Base-by-base conservation (phyloP, 2,797 vertebrate genomes). In the Apodemus agrarius region DNA sequence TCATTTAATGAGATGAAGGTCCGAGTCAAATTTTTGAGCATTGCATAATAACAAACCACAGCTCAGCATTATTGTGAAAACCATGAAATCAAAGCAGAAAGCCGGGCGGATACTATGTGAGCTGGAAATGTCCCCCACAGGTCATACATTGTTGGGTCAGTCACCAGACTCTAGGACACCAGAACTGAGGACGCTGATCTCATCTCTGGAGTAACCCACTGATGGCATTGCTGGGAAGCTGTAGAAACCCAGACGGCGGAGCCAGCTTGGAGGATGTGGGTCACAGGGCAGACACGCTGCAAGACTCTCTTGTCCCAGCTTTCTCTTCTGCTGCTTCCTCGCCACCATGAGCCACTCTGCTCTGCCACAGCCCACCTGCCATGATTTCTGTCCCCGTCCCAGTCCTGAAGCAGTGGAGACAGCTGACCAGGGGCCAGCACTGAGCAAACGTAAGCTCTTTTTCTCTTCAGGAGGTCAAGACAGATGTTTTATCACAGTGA, bases 1-100 rank as follows among this genome's bases (percentile, higher is more conserved):
- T 90, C 76, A 82, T 78, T 69, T 91, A 91, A 40, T 80, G 78
- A 95, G 43, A 12, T 95, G 31, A 61, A 46, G 7, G 65, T 31
- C 83, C 22, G 92, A 90, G 37, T 65, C 81, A 93, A 88, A 81
- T 26, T 54, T 81, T 26, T 80, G 63, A 82, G 37, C 49, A n/a
- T 12, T 9, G 12, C 24, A 78, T 37, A 67, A 79, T 69, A 95
- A 79, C 10, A 65, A 93, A 69, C 61, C 80, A 49, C 13, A 93
- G 6, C 24, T 93, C 57, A 29, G 29, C 75, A 34, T 82, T 61
- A 61, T 85, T 84, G 79, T 74, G 49, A 91, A 67, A 90, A 94
- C 40, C 37, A 61, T 79, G 67, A 91, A 83, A 74, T 82, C 34
- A 22, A 34, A 92, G 63, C 37, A 22, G 52, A 90, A 85, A 95